phyloP scores from a whole-genome alignment of 2,113 vertebrate genomes.

The Melanerpes aurifrons region DNA sequence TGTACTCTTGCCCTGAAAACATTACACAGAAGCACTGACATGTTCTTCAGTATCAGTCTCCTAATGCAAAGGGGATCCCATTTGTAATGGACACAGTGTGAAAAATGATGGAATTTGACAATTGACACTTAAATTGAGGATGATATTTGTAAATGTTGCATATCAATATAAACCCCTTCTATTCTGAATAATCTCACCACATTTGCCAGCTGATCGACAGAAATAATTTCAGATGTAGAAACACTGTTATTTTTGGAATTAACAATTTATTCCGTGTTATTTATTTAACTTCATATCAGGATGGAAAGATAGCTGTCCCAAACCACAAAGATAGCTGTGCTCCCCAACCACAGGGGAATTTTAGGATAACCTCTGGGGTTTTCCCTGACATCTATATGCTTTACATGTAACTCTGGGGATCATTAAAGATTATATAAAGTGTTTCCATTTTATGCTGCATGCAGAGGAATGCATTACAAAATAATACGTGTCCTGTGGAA shows the following conservation, averaged over 20 bases:
- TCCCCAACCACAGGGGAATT: neutral
- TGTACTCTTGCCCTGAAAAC: neutral
- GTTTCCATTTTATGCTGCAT: neutral
- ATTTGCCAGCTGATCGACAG: neutral
- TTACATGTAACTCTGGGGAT: neutral
- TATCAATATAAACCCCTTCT: neutral
- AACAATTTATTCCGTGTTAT: neutral
- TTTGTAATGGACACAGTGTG: neutral
- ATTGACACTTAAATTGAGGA: neutral
- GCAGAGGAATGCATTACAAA: neutral
- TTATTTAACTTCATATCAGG: neutral
- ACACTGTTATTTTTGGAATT: neutral
- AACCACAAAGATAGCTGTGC: neutral
- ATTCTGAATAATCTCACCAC: neutral
- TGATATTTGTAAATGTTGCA: neutral
- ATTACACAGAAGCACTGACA: neutral
- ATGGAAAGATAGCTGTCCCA: neutral
- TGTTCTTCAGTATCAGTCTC: neutral
- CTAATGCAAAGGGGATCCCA: neutral
- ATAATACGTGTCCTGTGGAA: neutral
- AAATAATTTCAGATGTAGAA: neutral
- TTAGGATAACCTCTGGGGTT: neutral
- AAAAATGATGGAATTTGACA: neutral
- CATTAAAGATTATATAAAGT: neutral
- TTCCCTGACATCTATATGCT: neutral